A percentile compares a stretch with the other conserved stretches of the same genome.
These are phyloP conservation scores for Atractosteus spatula DNA, from an alignment of 2,113 vertebrate species.

Conservation along the genomic window DNA sequence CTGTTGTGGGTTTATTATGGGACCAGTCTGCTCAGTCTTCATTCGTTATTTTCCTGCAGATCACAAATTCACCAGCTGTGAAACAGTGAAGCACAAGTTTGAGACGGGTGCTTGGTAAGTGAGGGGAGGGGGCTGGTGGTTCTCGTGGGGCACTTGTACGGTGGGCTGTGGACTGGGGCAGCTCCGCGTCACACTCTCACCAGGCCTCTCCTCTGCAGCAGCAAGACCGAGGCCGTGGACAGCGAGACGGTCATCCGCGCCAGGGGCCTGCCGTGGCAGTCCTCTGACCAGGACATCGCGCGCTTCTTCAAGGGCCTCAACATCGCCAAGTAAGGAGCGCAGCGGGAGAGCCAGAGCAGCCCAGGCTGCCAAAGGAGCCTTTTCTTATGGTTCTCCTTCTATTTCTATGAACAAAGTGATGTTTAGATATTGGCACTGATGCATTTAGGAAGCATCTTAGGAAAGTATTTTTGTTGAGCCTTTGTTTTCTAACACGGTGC, in stretches of 20 bases:
- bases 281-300: slow-evolving; percentile 95
- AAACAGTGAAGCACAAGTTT: slow-evolving; percentile 89
- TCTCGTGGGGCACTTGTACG: no score
- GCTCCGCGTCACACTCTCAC: background rate
- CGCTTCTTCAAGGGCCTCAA: slow-evolving; percentile 97
- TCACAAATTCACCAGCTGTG: slow-evolving; percentile 75
- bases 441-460: no score
- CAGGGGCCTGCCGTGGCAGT: slow-evolving; percentile 93
- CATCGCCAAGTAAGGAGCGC: slow-evolving; percentile 80
- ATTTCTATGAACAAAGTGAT: no score
- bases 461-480: no score
- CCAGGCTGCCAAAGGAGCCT: no score
- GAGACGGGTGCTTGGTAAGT: slow-evolving; percentile 93
- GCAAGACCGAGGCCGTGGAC: slow-evolving; percentile 87
- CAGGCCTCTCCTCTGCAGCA: slow-evolving; percentile 58
- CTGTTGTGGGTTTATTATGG: no score
- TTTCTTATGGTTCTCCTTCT: no score
- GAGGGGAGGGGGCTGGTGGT: background rate
- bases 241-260: slow-evolving; percentile 93
- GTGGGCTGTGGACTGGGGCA: background rate
- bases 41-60: slow-evolving; percentile 49
- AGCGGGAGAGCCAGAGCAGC: no score
- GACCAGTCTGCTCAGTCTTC: no score
- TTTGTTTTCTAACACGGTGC: no score
- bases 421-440: no score